Percentiles rank a stretch among this genome's conserved stretches.
Evolutionary conservation across 2,113 vertebrate species (phyloP).

Genomic region (Mesembrinibis cayennensis): DNA sequence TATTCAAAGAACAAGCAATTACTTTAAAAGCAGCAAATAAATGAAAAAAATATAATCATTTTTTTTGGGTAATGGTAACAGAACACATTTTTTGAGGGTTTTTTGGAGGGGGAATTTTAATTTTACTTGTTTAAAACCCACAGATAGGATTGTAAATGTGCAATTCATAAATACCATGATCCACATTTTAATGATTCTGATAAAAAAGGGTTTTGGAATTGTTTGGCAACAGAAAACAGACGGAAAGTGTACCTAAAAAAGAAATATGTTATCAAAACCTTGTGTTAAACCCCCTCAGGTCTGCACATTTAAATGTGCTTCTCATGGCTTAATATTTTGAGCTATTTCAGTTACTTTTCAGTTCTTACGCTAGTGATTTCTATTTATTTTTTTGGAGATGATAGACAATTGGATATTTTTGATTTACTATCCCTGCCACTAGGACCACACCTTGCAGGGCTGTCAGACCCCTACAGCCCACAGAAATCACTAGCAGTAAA

Average conservation of each 20-base stretch:
- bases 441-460: neutral
- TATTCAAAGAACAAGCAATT: neutral
- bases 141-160: neutral
- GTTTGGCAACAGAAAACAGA: neutral
- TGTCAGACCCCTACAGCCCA: neutral
- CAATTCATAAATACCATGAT: neutral
- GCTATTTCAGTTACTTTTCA: neutral
- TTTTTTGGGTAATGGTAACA: neutral
- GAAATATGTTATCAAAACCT: neutral
- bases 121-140: neutral
- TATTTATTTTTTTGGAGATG: neutral
- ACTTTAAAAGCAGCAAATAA: neutral
- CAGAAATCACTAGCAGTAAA: neutral
- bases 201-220: neutral
- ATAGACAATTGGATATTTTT: neutral
- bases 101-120: neutral
- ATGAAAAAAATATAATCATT: neutral
- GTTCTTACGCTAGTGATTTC: neutral
- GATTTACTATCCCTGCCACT: neutral
- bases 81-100: neutral
- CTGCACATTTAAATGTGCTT: neutral
- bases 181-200: neutral
- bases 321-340: neutral
- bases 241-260: neutral
- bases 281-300: accelerated